These are phyloP conservation scores for Psix sp. DNA, from an alignment of 1,140 invertebrate genomes.

Conservation along the genomic window DNA sequence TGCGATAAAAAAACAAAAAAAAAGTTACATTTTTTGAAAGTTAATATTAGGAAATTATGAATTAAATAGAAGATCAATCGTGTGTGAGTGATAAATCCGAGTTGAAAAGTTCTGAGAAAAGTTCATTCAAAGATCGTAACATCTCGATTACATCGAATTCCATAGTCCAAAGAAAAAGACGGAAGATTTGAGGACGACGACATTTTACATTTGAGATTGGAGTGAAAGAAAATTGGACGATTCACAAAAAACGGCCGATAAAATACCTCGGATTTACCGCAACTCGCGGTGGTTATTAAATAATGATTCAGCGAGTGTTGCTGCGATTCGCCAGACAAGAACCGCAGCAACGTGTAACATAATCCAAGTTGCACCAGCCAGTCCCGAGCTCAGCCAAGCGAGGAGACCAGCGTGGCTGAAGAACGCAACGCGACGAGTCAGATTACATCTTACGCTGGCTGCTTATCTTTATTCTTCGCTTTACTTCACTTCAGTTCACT, in stretches of 20 bases:
- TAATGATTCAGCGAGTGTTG: slow-evolving; percentile 50
- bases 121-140: slow-evolving; percentile 16
- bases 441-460: slow-evolving; percentile 74
- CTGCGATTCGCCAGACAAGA: slow-evolving; percentile 64
- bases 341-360: slow-evolving; percentile 75
- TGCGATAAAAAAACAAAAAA: too few relatives aligned
- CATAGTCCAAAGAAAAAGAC: too few relatives aligned
- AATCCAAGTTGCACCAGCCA: slow-evolving; percentile 76
- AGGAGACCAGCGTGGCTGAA: slow-evolving; percentile 68
- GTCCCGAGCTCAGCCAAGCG: slow-evolving; percentile 74
- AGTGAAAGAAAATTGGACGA: neutral
- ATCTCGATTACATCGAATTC: too few relatives aligned
- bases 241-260: too few relatives aligned
- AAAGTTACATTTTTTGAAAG: too few relatives aligned
- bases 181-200: too few relatives aligned
- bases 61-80: too few relatives aligned
- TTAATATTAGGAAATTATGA: too few relatives aligned
- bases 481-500: slow-evolving; percentile 70
- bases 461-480: slow-evolving; percentile 73
- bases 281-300: slow-evolving; percentile 36
- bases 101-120: slow-evolving; percentile 22
- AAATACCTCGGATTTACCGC: neutral
- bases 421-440: slow-evolving; percentile 75
- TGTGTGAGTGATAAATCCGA: too few relatives aligned
- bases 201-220: too few relatives aligned